Evolutionary conservation across 2,888 invertebrate genomes (phyloP).

Genomic region (Boloria euphrosyne): DNA sequence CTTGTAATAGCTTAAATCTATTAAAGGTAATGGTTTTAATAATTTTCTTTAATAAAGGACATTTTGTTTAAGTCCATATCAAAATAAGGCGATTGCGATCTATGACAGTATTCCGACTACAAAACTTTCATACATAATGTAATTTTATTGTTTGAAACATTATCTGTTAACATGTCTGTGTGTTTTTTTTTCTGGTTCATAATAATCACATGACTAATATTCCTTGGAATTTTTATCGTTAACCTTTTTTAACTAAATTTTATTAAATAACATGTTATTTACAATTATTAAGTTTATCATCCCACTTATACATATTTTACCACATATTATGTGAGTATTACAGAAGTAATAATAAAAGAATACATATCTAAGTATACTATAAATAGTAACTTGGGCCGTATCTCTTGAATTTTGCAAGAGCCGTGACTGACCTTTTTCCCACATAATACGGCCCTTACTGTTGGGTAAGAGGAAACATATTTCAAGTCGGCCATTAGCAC

Average conservation of each 20-base stretch:
- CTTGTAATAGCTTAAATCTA: conserved; percentile 12
- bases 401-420: conserved; percentile 41
- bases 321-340: too few species aligned
- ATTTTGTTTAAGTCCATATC: conserved; percentile 12
- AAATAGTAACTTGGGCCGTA: conserved; percentile 36
- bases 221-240: too few species aligned
- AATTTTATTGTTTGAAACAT: too few species aligned
- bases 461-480: conserved; percentile 39
- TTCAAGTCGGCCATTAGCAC: conserved; percentile 46
- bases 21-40: conserved; percentile 11
- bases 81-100: neutral
- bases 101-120: conserved; percentile 1
- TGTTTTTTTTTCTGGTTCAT: too few species aligned
- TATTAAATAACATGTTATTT: too few species aligned
- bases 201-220: too few species aligned
- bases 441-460: conserved; percentile 33
- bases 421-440: conserved; percentile 42
- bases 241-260: too few species aligned
- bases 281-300: too few species aligned
- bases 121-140: conserved; percentile 3
- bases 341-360: neutral
- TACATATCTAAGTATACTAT: conserved; percentile 19
- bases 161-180: too few species aligned
- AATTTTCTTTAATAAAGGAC: conserved; percentile 8
- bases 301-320: too few species aligned